Evolutionary conservation across 2,888 invertebrate genomes (phyloP).

Genomic region (Scaptomyza parva): DNA sequence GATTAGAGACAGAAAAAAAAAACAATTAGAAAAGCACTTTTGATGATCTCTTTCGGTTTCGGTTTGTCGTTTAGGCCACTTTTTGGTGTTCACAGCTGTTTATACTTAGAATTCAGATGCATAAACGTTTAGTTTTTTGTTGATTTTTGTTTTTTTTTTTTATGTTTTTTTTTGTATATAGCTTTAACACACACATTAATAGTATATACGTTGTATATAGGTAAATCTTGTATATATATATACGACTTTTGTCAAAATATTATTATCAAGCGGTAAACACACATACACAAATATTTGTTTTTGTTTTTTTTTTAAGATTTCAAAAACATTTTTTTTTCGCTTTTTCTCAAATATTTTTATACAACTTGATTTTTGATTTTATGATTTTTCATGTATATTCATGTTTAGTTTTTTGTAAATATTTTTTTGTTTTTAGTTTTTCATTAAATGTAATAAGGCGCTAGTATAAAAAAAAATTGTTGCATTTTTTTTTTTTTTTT

Average conservation of each 20-base stretch:
- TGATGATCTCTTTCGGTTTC: slow-evolving; percentile 50
- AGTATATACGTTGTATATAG: slow-evolving; percentile 35
- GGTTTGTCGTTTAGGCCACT: slow-evolving; percentile 72
- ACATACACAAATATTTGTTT: slow-evolving; percentile 65
- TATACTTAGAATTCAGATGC: slow-evolving; percentile 44
- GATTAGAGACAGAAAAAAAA: slow-evolving; percentile 17
- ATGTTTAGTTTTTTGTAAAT: slow-evolving; percentile 38
- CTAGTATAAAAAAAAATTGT: slow-evolving; percentile 27
- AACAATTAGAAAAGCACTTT: slow-evolving; percentile 61
- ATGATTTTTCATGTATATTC: too few species aligned
- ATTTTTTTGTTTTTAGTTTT: slow-evolving; percentile 18
- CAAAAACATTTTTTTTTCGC: slow-evolving; percentile 13
- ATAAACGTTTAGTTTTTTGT: slow-evolving; percentile 33
- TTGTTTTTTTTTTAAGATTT: slow-evolving; percentile 26
- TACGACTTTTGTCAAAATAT: slow-evolving; percentile 38
- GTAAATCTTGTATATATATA: slow-evolving; percentile 30
- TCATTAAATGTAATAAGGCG: slow-evolving; percentile 54
- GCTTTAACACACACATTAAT: slow-evolving; percentile 42
- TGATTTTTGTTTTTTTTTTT: slow-evolving; percentile 13
- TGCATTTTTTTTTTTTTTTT: slow-evolving; percentile 27
- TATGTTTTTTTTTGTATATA: slow-evolving; percentile 11
- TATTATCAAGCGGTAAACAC: slow-evolving; percentile 62
- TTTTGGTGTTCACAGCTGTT: slow-evolving; percentile 79
- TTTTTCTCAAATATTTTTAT: slow-evolving; percentile 15
- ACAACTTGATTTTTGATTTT: slow-evolving; percentile 4